A percentile compares a stretch with the other conserved stretches of the same genome.
Conservation (phyloP, 2,797 vertebrate species). For the Gymnothorax javanicus region DNA sequence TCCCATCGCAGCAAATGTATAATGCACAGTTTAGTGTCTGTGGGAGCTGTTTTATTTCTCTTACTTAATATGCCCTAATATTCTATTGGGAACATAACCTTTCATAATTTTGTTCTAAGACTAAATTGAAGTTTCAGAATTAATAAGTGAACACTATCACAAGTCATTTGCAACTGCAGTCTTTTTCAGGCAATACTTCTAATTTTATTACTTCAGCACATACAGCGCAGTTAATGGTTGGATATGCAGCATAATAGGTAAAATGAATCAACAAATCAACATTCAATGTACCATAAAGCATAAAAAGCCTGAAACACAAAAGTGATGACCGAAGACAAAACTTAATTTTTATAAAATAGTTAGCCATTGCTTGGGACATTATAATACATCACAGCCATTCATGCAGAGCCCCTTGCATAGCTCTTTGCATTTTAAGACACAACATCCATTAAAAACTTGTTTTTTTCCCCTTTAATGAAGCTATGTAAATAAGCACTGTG, state of each 20-base stretch:
- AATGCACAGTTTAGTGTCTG: slow-evolving; percentile 5
- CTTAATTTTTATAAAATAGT: slow-evolving; percentile 4
- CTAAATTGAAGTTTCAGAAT: neutral
- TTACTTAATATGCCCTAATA: neutral
- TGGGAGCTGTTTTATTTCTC: neutral
- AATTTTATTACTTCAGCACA: neutral
- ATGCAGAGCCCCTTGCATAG: neutral
- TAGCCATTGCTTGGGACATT: neutral
- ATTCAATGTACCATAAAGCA: neutral
- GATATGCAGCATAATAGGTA: neutral
- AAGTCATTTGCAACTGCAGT: neutral
- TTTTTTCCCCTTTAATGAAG: neutral
- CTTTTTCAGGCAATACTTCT: neutral
- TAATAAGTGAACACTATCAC: neutral
- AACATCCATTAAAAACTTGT: neutral
- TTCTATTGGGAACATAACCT: neutral
- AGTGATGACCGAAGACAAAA: neutral
- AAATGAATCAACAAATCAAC: neutral
- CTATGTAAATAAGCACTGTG: neutral
- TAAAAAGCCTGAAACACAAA: neutral
- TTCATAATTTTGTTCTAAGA: neutral
- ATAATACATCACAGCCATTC: neutral
- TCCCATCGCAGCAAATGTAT: neutral
- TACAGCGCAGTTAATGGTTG: neutral
- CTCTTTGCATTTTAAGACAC: neutral